Evolutionary conservation across 2,113 vertebrate species (phyloP).

Genomic region (Scomber scombrus): DNA sequence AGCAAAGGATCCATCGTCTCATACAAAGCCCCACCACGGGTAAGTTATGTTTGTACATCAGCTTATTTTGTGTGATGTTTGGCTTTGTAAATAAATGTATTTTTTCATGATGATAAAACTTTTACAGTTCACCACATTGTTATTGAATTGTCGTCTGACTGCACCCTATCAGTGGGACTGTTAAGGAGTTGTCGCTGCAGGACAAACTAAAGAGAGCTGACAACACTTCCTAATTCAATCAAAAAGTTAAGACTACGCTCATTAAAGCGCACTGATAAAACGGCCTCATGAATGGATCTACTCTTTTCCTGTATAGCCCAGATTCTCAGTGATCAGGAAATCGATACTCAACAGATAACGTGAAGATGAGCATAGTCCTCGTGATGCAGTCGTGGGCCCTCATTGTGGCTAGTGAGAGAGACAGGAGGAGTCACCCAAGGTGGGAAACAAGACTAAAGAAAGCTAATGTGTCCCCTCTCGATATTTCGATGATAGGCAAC

Average conservation of each 20-base stretch:
- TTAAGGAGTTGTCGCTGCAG: background rate
- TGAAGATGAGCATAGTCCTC: background rate
- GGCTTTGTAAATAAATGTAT: too few species aligned
- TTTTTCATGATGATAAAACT: background rate
- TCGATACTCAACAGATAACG: conserved; percentile 10
- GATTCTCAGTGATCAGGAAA: conserved; percentile 43
- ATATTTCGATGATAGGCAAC: too few species aligned
- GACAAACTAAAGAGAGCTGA: conserved; percentile 4
- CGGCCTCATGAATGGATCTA: background rate
- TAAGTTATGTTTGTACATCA: too few species aligned
- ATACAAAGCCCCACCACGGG: too few species aligned
- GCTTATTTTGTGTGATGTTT: too few species aligned
- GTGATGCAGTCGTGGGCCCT: conserved; percentile 2
- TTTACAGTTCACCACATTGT: background rate
- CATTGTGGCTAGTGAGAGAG: background rate
- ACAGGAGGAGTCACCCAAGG: too few species aligned
- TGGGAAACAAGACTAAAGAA: too few species aligned
- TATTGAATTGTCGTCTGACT: background rate
- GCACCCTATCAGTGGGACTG: background rate
- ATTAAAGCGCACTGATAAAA: conserved; percentile 16
- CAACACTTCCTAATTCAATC: conserved; percentile 47
- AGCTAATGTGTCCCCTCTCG: too few species aligned
- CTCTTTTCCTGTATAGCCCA: background rate
- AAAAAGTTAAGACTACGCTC: conserved; percentile 16
- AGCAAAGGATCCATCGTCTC: too few species aligned